Percentiles rank a stretch among this genome's conserved stretches.
Conservation (phyloP, 2,113 vertebrate species). For the Ceratotherium simum region DNA sequence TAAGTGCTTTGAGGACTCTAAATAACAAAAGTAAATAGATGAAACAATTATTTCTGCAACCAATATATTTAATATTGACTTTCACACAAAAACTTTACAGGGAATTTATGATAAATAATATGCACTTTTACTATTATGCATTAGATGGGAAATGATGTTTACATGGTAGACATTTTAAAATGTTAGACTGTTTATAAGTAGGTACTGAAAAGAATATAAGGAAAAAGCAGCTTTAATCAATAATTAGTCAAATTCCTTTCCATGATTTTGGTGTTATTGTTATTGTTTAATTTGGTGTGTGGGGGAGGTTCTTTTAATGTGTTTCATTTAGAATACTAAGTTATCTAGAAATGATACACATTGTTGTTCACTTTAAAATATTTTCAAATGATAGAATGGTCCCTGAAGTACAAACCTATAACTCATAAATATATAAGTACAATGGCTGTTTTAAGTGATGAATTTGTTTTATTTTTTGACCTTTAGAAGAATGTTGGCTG, state of each 20-base stretch:
- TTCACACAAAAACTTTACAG: slow-evolving; percentile 28
- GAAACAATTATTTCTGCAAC: slow-evolving; percentile 59
- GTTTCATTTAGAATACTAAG: background rate
- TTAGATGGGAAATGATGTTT: background rate
- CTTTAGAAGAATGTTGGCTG: background rate
- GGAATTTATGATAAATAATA: slow-evolving; percentile 51
- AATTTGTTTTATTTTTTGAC: slow-evolving; percentile 12
- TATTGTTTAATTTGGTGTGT: background rate
- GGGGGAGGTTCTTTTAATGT: background rate
- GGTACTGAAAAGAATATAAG: background rate
- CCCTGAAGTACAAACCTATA: background rate
- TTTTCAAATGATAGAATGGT: background rate
- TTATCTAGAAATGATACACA: background rate
- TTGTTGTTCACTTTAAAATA: background rate
- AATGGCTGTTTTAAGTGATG: background rate
- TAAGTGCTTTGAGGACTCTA: slow-evolving; percentile 63
- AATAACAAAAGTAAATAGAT: slow-evolving; percentile 63
- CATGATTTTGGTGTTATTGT: background rate
- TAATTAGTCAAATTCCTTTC: background rate
- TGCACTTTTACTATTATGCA: background rate
- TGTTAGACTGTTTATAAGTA: background rate
- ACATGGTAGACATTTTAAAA: background rate
- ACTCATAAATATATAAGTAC: background rate
- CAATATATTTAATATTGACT: slow-evolving; percentile 56
- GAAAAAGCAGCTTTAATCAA: background rate